Percentiles rank a stretch among this genome's conserved stretches.
Conservation (phyloP, 2,113 vertebrate genomes). For the Corythaixoides concolor region DNA sequence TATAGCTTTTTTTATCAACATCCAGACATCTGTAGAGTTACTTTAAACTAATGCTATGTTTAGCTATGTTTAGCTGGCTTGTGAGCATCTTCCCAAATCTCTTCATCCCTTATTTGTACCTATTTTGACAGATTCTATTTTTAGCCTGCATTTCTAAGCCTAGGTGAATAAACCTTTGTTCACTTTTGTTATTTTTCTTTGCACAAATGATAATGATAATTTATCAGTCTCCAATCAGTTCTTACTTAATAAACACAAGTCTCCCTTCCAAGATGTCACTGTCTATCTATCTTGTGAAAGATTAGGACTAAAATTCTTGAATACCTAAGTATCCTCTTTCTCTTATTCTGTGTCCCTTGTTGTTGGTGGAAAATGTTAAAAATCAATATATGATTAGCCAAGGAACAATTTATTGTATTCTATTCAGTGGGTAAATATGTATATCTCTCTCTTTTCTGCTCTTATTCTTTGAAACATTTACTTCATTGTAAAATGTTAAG, state of each 20-base stretch:
- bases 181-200: not conserved
- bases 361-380: not conserved
- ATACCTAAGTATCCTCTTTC: not conserved
- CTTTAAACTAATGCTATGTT: not conserved
- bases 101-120: not conserved
- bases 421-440: not conserved
- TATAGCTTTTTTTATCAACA: not conserved
- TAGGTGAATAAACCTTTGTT: not conserved
- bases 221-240: not conserved
- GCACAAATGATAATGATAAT: not conserved
- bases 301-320: not conserved
- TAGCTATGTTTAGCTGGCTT: not conserved
- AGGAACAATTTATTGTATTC: not conserved
- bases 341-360: not conserved
- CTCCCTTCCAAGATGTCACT: not conserved
- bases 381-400: not conserved
- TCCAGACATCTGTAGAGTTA: not conserved
- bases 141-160: not conserved
- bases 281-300: not conserved
- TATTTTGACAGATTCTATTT: not conserved
- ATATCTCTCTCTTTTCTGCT: not conserved
- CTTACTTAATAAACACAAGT: not conserved
- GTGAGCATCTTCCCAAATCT: not conserved
- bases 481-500: not conserved
- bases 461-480: not conserved